Conservation (phyloP, 2,113 vertebrate species). For the Origma solitaria region DNA sequence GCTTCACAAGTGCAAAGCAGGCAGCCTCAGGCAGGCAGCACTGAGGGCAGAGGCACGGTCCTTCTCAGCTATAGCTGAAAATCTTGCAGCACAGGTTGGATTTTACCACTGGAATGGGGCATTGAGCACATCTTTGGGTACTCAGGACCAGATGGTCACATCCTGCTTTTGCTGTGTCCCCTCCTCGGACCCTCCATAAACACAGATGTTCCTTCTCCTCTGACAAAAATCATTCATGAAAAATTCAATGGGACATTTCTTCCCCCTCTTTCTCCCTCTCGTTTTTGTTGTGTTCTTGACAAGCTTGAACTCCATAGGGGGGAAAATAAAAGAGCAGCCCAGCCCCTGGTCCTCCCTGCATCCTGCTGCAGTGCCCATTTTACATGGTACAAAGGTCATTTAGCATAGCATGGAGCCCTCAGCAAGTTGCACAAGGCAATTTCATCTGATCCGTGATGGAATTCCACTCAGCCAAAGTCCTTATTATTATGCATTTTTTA, state of each 20-base stretch:
- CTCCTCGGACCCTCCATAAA: background rate
- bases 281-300: constrained; percentile 42
- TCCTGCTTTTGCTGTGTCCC: background rate
- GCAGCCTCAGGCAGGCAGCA: background rate
- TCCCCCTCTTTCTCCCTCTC: constrained; percentile 6
- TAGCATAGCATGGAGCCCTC: constrained; percentile 56
- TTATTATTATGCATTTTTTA: constrained; percentile 69
- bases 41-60: background rate
- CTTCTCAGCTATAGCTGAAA: background rate
- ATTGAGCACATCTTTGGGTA: background rate
- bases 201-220: constrained; percentile 38
- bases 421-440: constrained; percentile 53
- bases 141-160: rapidly evolving
- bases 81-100: background rate
- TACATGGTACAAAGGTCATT: constrained; percentile 57
- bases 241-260: constrained; percentile 22
- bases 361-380: constrained; percentile 56
- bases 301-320: constrained; percentile 41
- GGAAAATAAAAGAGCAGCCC: constrained; percentile 50
- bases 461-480: constrained; percentile 62
- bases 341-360: background rate
- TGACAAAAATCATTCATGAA: constrained; percentile 46
- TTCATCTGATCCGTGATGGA: constrained; percentile 66
- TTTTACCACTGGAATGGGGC: background rate
- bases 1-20: background rate